Base-by-base conservation (phyloP, 2,888 invertebrate genomes). In the Epinotia bilunana region DNA sequence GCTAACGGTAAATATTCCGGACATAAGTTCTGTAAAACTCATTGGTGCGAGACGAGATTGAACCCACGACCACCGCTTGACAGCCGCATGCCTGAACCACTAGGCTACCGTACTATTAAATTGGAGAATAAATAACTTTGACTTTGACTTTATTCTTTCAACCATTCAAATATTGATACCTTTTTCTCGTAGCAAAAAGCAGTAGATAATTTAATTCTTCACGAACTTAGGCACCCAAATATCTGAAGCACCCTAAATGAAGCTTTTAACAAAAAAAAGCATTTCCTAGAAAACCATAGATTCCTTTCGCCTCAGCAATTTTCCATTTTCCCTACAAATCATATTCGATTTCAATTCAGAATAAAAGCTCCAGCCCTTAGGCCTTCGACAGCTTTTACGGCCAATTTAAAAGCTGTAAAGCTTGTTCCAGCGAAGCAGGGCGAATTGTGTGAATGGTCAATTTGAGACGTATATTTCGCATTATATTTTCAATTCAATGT, bases 301-400 rank as follows among this genome's bases (percentile, higher is more conserved):
- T 49, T 12, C 5, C 9, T n/a, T 55, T 16, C 5, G 58, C 23
- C 11, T 55, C 33, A 55, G 23, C 55, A 63, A 13, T n/a, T 60
- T 43, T 63, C 46, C 46, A 33, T 46, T 13, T 28, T 20, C 20
- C 13, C 61, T 4, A 58, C 72, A 72, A 72, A 72, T 65, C 65
- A 72, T 72, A 72, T 72, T 72, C 58, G 33, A 72, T 72, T 53
- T 65, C 65, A 60, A 72, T 65, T 39, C 60, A 33, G 49, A 39
- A 53, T 65, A 65, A 72, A 72, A 71, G 53, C 71, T 28, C 28
- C 18, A 49, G 53, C 61, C 62, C 28, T n/a, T 33, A 55, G 28
- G 49, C 57, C 57, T 13, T 13, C 70, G 9, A 61, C 64, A 64
- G 65, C 58, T 65, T 72, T 72, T 72, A 72, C 49, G 28, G 60